Evolutionary conservation across 2,888 invertebrate genomes (phyloP).

Genomic region (Metopia argyrocephala): DNA sequence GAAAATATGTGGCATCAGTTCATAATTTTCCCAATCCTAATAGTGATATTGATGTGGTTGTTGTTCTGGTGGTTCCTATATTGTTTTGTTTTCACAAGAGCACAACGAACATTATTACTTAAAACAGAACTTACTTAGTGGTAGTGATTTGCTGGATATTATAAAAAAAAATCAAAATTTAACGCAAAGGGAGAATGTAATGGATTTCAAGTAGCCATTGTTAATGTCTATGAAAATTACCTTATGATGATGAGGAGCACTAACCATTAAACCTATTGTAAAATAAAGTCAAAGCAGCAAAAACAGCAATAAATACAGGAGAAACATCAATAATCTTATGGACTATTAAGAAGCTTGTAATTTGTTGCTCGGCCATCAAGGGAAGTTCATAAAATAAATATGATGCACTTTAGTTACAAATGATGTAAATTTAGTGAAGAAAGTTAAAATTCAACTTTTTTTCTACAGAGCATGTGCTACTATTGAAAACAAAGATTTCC

Average conservation of each 20-base stretch:
- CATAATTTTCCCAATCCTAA: conserved; percentile 27
- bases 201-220: conserved; percentile 35
- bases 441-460: conserved; percentile 1
- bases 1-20: conserved; percentile 74
- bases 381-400: conserved; percentile 62
- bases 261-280: conserved; percentile 53
- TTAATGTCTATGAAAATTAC: conserved; percentile 54
- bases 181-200: conserved; percentile 4
- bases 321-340: conserved; percentile 63
- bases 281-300: conserved; percentile 17
- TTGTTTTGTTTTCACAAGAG: conserved; percentile 42
- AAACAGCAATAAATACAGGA: conserved; percentile 32
- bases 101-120: conserved; percentile 53
- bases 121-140: conserved; percentile 16
- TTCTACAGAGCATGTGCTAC: conserved; percentile 16
- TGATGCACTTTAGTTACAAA: conserved; percentile 39
- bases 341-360: conserved; percentile 65
- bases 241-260: conserved; percentile 49
- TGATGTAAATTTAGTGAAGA: conserved; percentile 1
- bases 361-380: conserved; percentile 50
- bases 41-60: background rate
- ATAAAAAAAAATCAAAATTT: conserved; percentile 33
- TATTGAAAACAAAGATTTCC: background rate
- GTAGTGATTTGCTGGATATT: conserved; percentile 47
- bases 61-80: background rate